Evolutionary conservation across 2,888 invertebrate genomes (phyloP).

Genomic region (Cynaeus angustus): DNA sequence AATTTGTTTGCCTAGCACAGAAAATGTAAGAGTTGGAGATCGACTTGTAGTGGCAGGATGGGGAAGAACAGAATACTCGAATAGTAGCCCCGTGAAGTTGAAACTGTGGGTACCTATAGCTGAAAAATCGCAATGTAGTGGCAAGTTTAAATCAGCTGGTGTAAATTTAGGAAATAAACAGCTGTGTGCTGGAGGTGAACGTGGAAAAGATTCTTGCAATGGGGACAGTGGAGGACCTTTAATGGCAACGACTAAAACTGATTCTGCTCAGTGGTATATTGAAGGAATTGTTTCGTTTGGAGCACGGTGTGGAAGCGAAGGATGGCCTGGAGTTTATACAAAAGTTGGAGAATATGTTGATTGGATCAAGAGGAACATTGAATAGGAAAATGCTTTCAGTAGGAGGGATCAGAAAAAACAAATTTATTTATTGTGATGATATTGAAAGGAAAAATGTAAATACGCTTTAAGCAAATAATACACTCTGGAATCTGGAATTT

Average conservation of each 20-base stretch:
- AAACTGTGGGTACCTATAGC: constrained; percentile 77
- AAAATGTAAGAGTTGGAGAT: constrained; percentile 61
- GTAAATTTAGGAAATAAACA: constrained; percentile 59
- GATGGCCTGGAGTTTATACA: constrained; percentile 66
- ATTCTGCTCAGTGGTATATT: constrained; percentile 74
- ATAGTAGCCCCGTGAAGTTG: constrained; percentile 73
- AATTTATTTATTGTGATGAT: not conserved
- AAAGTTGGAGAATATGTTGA: constrained; percentile 71
- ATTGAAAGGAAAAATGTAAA: too few species aligned
- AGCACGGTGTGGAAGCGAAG: constrained; percentile 62
- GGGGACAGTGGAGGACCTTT: constrained; percentile 88
- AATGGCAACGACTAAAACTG: constrained; percentile 74
- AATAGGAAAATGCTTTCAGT: not conserved
- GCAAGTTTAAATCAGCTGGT: constrained; percentile 57
- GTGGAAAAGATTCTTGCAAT: constrained; percentile 80
- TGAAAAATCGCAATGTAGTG: constrained; percentile 64
- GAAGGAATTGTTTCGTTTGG: constrained; percentile 82
- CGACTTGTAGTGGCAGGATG: constrained; percentile 68
- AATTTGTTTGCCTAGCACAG: constrained; percentile 64
- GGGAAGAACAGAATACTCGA: constrained; percentile 65
- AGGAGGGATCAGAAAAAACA: too few species aligned
- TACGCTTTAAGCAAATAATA: too few species aligned
- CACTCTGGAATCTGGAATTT: too few species aligned
- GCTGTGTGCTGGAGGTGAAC: constrained; percentile 66
- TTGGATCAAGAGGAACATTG: constrained; percentile 75